Evolutionary conservation across 1,140 invertebrate species (phyloP).

Genomic region (Eueides isabella): DNA sequence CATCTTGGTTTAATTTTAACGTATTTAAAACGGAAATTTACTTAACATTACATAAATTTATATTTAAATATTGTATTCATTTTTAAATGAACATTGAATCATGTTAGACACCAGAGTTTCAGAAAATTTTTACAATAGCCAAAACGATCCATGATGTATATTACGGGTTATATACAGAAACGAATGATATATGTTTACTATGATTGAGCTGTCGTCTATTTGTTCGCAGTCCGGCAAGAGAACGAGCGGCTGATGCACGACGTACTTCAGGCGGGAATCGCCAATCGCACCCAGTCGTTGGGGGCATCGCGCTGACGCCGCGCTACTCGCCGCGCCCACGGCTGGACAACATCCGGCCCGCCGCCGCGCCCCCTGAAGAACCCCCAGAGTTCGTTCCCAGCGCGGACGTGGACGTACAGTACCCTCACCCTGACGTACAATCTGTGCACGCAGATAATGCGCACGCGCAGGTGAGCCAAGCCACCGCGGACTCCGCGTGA

Average conservation of each 20-base stretch:
- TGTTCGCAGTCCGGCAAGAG: slow-evolving; percentile 79
- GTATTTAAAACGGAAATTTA: background rate
- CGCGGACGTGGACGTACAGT: slow-evolving; percentile 23
- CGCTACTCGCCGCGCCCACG: slow-evolving; percentile 76
- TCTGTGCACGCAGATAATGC: slow-evolving; percentile 32
- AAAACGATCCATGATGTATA: background rate
- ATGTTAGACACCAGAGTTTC: background rate
- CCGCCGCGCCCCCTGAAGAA: slow-evolving; percentile 74
- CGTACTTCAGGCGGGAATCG: slow-evolving; percentile 76
- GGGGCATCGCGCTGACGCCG: slow-evolving; percentile 77
- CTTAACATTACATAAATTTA: background rate
- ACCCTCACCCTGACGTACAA: slow-evolving; percentile 28
- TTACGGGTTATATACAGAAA: background rate
- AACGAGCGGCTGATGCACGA: slow-evolving; percentile 81
- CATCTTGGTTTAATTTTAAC: background rate
- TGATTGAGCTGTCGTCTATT: slow-evolving; percentile 54
- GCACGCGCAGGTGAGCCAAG: slow-evolving; percentile 48
- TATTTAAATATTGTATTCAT: background rate
- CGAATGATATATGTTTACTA: slow-evolving; percentile 11
- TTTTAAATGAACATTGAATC: background rate
- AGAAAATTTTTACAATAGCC: background rate
- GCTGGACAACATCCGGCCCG: slow-evolving; percentile 70
- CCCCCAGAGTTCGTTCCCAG: slow-evolving; percentile 53
- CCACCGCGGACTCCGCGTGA: slow-evolving; percentile 58
- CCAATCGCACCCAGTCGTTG: slow-evolving; percentile 81